Evolutionary conservation across 1,140 invertebrate species (phyloP).

Genomic region (Hestina assimilis): DNA sequence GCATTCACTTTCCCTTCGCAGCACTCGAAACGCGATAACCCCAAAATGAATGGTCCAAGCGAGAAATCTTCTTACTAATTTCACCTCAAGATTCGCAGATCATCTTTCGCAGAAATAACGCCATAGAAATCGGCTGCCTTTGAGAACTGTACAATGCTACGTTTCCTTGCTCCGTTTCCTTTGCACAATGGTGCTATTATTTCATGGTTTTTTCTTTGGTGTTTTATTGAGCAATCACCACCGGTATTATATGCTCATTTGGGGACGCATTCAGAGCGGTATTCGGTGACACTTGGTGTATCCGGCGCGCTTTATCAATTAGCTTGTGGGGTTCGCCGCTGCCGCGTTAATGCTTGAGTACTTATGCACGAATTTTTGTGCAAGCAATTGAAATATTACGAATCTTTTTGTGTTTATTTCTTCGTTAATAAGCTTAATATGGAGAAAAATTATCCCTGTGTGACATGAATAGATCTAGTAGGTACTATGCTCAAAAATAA

Average conservation of each 20-base stretch:
- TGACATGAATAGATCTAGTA: no score
- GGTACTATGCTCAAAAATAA: no score
- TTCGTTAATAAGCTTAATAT: no score
- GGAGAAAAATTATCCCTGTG: no score
- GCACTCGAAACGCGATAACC: conserved; percentile 42
- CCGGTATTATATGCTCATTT: conserved; percentile 56
- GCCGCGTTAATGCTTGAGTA: neutral
- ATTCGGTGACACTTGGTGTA: conserved; percentile 46
- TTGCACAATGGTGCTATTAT: conserved; percentile 44
- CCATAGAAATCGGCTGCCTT: conserved; percentile 52
- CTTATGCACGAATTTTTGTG: neutral
- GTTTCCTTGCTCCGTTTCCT: conserved; percentile 44
- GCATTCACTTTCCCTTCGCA: conserved; percentile 30
- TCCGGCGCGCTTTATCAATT: conserved; percentile 48
- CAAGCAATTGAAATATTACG: no score
- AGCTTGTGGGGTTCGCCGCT: conserved; percentile 23
- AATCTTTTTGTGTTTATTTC: no score
- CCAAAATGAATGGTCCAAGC: conserved; percentile 29
- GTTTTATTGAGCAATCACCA: conserved; percentile 43
- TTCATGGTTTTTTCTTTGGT: conserved; percentile 26
- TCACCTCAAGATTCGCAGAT: conserved; percentile 53
- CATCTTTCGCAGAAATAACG: conserved; percentile 44
- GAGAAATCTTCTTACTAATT: conserved; percentile 49
- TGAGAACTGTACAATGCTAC: conserved; percentile 41
- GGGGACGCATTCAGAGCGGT: conserved; percentile 39